Percentiles rank a stretch among this genome's conserved stretches.
Conservation (phyloP, 2,113 vertebrate species). For the Varanus komodoensis region DNA sequence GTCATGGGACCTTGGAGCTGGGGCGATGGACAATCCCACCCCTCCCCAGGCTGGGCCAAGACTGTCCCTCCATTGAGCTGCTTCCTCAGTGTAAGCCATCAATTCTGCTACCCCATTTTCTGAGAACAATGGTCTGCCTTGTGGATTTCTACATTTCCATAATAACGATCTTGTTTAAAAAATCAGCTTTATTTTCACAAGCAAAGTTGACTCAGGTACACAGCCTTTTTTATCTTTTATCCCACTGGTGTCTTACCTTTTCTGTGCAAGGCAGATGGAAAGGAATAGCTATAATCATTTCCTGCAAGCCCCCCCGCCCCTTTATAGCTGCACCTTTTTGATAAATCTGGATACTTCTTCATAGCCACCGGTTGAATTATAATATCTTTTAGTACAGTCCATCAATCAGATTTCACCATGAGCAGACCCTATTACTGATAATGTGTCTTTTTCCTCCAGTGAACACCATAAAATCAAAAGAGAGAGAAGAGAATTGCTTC, state of each 20-base stretch:
- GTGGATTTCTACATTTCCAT: rapidly evolving
- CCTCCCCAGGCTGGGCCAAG: too few species aligned
- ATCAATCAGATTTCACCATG: conserved; percentile 56
- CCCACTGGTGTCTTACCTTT: neutral
- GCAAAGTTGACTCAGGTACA: neutral
- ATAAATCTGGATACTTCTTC: conserved; percentile 49
- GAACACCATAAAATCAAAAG: conserved; percentile 22
- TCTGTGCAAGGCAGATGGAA: neutral
- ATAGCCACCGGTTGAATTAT: conserved; percentile 47
- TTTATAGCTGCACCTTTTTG: conserved; percentile 22
- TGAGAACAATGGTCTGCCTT: neutral
- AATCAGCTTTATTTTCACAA: neutral
- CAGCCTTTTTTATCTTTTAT: neutral
- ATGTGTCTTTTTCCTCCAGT: conserved; percentile 28
- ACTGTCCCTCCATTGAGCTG: too few species aligned
- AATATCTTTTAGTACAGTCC: conserved; percentile 56
- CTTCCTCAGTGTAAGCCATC: too few species aligned
- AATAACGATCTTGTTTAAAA: neutral
- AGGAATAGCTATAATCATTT: conserved; percentile 39
- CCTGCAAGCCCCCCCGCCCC: conserved; percentile 18
- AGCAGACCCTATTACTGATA: conserved; percentile 28
- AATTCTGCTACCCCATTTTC: too few species aligned
- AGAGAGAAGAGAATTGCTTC: conserved; percentile 11
- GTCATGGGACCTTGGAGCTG: too few species aligned
- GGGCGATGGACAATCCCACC: too few species aligned